Evolutionary conservation across 2,113 vertebrate genomes (phyloP), one percentile per base, ranked within the genome.

Genomic region (Riparia riparia): DNA sequence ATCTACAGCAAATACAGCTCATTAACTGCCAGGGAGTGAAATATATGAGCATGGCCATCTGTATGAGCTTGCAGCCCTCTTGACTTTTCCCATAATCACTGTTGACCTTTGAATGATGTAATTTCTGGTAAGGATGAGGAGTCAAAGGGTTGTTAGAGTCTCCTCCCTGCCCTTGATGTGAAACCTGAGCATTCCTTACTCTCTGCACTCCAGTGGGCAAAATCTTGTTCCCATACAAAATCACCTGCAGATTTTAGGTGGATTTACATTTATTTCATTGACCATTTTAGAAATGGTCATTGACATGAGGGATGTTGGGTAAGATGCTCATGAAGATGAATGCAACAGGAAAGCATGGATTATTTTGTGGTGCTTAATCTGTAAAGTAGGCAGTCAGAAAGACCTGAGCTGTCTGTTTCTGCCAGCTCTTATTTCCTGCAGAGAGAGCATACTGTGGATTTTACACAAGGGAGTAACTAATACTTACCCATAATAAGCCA

Each of bases 251-350:
- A 3, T 73, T 92, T 88, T 73, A 77, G 50, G 34, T 68, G 26
- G 37, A 18, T 87, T 85, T 88, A 29, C 19, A 26, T 92, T 82
- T 82, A n/a, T 91, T 84, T 82, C 74, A 65, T 64, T 79, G 31
- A 28, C 39, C 19, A 7, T 77, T 94, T 94, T 39, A 73, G 47
- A 90, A 93, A 37, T 15, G 7, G 10, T 56, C 21, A 12, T 54
- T 2, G 1, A 88, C 86, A 11, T 13, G 37, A 86, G 60, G 47
- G 14, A 19, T 60, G 10, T 42, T 0, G 0, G 15, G 37, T 60
- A 25, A 53, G 58, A 31, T 32, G 25, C 22, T 60, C 7, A 14
- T 11, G 1, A 54, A 82, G 49, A 26, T 53, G 28, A 89, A 45
- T 79, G 17, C 37, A 63, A 7, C 32, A 70, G 63, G 84, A 93